These are phyloP conservation scores for Coleophora deauratella DNA, from an alignment of 2,888 invertebrate species.

Conservation along the genomic window DNA sequence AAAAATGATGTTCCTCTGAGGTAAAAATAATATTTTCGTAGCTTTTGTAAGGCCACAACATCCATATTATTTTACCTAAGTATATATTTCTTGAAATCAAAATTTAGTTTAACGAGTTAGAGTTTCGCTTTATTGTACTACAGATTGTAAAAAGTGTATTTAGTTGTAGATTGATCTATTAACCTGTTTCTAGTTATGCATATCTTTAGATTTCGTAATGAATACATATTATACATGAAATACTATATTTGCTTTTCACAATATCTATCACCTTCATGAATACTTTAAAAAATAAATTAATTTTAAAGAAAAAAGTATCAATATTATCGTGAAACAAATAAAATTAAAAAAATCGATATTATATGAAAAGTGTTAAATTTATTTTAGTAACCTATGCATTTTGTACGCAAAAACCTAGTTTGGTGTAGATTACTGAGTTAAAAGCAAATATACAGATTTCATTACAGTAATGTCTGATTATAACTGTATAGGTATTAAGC, in stretches of 20 bases:
- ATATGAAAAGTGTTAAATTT: background rate
- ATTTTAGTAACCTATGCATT: too few species aligned
- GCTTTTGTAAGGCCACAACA: too few species aligned
- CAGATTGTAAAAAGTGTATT: constrained; percentile 71
- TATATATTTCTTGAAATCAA: too few species aligned
- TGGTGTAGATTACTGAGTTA: too few species aligned
- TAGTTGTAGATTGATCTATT: constrained; percentile 67
- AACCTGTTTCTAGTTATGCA: constrained; percentile 70
- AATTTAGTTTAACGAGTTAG: constrained; percentile 37
- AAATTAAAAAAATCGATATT: too few species aligned
- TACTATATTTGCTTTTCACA: too few species aligned
- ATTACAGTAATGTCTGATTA: constrained; percentile 26
- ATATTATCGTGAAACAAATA: background rate
- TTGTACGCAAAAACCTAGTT: too few species aligned
- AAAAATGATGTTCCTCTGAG: background rate
- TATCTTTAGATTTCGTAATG: constrained; percentile 67
- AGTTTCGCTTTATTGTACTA: constrained; percentile 60
- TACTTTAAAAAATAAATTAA: background rate
- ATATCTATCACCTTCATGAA: constrained; percentile 4
- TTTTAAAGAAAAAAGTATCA: background rate
- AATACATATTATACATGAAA: constrained; percentile 16
- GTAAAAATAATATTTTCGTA: background rate
- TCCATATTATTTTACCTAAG: too few species aligned
- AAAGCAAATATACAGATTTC: too few species aligned
- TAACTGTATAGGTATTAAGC: constrained; percentile 39